Evolutionary conservation across 2,888 invertebrate genomes (phyloP).

Genomic region (Megaustenia siamemsis): DNA sequence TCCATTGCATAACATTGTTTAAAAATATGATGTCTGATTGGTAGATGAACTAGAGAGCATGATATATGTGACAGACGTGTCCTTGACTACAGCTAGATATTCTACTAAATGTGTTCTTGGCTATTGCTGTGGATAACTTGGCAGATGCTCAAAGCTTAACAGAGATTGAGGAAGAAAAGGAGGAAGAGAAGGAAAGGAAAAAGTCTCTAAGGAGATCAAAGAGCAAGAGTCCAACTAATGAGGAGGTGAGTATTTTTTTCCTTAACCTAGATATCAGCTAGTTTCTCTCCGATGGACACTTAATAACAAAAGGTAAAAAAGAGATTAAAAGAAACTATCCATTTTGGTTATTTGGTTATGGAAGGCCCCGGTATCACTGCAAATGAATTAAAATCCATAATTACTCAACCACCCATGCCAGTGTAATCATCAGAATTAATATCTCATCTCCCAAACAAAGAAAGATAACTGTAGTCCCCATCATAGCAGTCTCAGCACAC

Average conservation of each 20-base stretch:
- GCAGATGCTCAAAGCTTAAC: conserved; percentile 99
- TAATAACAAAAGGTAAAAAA: no score
- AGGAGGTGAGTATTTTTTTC: conserved; percentile 43
- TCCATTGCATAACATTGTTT: no score
- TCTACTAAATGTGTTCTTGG: conserved; percentile 99
- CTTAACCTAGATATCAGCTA: neutral
- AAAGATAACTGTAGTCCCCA: no score
- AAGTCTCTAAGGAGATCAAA: conserved; percentile 83
- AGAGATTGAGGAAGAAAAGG: conserved; percentile 88
- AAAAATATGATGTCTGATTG: neutral
- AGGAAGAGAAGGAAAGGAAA: conserved; percentile 81
- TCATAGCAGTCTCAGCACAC: no score
- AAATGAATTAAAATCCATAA: no score
- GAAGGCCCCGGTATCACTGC: no score
- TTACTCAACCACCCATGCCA: no score
- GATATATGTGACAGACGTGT: neutral
- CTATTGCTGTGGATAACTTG: conserved; percentile 99
- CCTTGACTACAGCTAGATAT: conserved; percentile 86
- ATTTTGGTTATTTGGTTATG: no score
- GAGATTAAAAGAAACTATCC: no score
- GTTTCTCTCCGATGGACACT: no score
- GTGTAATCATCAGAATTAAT: no score
- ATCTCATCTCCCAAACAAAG: no score
- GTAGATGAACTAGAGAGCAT: neutral
- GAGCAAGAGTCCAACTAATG: conserved; percentile 71